Evolutionary conservation across 2,888 invertebrate species (phyloP).

Genomic region (Eilema depressum): DNA sequence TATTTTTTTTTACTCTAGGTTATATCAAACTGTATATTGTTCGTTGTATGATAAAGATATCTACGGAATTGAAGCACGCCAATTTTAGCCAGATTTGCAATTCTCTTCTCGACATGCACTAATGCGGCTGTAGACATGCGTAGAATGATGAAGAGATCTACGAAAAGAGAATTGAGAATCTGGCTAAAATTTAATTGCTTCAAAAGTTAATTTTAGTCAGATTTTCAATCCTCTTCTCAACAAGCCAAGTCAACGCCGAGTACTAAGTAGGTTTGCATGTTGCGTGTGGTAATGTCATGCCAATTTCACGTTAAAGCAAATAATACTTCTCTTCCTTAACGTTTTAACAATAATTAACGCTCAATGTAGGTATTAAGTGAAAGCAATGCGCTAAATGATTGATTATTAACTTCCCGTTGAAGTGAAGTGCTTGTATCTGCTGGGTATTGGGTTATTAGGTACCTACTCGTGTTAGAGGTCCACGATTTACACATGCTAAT

Average conservation of each 20-base stretch:
- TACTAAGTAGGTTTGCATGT: slow-evolving; percentile 2
- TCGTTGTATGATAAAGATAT: too few relatives aligned
- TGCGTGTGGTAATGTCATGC: slow-evolving; percentile 31
- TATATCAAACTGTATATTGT: too few relatives aligned
- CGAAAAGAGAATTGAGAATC: too few relatives aligned
- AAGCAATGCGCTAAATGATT: slow-evolving; percentile 32
- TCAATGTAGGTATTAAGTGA: slow-evolving; percentile 34
- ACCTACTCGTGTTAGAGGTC: too few relatives aligned
- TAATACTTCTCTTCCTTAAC: slow-evolving; percentile 21
- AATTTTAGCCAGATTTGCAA: too few relatives aligned
- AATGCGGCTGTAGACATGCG: too few relatives aligned
- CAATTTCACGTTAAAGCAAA: slow-evolving; percentile 25
- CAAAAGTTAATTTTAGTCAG: neutral
- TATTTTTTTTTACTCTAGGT: too few relatives aligned
- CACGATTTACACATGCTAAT: too few relatives aligned
- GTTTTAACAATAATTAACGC: slow-evolving; percentile 28
- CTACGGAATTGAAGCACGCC: too few relatives aligned
- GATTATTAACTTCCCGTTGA: slow-evolving; percentile 25
- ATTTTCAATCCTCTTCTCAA: neutral
- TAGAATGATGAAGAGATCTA: neutral
- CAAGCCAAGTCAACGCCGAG: neutral
- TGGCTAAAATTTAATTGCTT: too few relatives aligned
- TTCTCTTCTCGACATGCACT: too few relatives aligned
- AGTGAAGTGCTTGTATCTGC: slow-evolving; percentile 14
- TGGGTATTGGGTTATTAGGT: too few relatives aligned